A percentile compares a stretch with the other conserved stretches of the same genome.
These are phyloP conservation scores for Hylomyscus alleni DNA, from an alignment of 2,797 vertebrate genomes.

Conservation along the genomic window DNA sequence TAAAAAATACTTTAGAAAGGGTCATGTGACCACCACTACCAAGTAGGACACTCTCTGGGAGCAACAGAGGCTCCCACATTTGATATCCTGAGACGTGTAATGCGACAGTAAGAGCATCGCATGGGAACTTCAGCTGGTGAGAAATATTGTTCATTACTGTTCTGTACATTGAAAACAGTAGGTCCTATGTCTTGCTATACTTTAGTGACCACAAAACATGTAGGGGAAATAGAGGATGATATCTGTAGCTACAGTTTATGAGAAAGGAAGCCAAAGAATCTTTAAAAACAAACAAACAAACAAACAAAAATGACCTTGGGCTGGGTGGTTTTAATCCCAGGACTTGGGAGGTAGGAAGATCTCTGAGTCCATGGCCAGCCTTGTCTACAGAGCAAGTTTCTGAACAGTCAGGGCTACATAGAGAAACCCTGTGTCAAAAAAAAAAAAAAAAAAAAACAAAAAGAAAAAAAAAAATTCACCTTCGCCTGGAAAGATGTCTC, in stretches of 20 bases:
- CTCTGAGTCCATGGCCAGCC: background rate
- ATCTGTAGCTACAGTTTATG: background rate
- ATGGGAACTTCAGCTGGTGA: background rate
- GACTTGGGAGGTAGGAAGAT: background rate
- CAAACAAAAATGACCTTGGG: background rate
- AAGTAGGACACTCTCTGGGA: background rate
- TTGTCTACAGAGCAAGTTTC: background rate
- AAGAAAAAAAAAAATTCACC: background rate
- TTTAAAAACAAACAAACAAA: background rate
- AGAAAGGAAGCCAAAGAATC: background rate
- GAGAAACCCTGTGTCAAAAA: background rate
- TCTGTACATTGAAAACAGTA: background rate
- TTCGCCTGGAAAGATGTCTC: background rate
- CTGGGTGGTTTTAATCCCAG: background rate
- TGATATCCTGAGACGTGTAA: background rate
- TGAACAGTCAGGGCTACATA: background rate
- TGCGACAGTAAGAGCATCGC: background rate
- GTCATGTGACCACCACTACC: background rate
- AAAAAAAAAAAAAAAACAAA: background rate
- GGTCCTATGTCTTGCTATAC: background rate
- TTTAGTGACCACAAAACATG: background rate
- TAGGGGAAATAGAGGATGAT: background rate
- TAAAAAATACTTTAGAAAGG: background rate
- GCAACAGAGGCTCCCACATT: background rate
- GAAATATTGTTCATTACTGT: background rate